Conservation (phyloP, 2,888 invertebrate species). For the Ectobius pallidus region DNA sequence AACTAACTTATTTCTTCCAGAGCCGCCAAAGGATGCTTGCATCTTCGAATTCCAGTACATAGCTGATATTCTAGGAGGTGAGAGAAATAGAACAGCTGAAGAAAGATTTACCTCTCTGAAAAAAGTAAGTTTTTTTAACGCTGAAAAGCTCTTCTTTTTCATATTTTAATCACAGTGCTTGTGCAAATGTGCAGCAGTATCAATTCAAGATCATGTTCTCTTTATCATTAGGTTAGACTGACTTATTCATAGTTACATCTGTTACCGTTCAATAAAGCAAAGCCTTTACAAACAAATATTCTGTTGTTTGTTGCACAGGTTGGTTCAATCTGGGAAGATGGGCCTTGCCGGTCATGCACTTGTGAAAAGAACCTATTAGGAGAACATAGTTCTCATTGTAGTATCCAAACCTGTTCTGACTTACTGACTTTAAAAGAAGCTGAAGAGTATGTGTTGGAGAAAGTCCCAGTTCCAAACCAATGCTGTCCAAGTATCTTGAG, state of each 20-base stretch:
- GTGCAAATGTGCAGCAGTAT: too few relatives aligned
- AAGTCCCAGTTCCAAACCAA: conserved; percentile 60
- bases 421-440: conserved; percentile 55
- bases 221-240: too few relatives aligned
- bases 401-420: conserved; percentile 59
- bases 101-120: conserved; percentile 62
- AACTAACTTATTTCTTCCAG: conserved; percentile 53
- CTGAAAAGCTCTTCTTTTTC: too few relatives aligned
- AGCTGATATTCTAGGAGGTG: conserved; percentile 62
- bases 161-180: too few relatives aligned
- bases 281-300: too few relatives aligned
- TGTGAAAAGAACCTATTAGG: conserved; percentile 57
- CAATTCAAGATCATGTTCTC: too few relatives aligned
- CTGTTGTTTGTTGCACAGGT: conserved; percentile 53
- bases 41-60: conserved; percentile 64
- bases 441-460: conserved; percentile 63
- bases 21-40: conserved; percentile 68
- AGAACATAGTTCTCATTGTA: conserved; percentile 56
- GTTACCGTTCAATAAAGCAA: too few relatives aligned
- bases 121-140: conserved; percentile 11
- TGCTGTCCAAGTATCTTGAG: conserved; percentile 69
- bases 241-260: too few relatives aligned
- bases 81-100: conserved; percentile 50
- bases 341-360: conserved; percentile 70
- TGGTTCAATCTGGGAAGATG: conserved; percentile 71